These are phyloP conservation scores for Istiophorus platypterus DNA, from an alignment of 2,113 vertebrate genomes.

Conservation along the genomic window DNA sequence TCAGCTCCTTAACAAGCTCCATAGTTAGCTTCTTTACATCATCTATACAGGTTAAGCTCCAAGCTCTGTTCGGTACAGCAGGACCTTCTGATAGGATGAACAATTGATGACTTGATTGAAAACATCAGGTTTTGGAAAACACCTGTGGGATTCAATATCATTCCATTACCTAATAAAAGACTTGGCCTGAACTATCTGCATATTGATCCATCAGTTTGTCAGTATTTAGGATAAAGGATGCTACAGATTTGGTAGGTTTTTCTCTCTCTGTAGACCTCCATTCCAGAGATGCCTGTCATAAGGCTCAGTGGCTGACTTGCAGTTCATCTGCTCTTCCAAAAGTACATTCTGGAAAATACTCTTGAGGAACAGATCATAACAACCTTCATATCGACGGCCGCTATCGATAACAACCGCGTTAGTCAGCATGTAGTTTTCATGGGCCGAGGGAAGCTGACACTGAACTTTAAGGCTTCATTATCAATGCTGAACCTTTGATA, in stretches of 20 bases:
- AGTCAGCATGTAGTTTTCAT: constrained; percentile 47
- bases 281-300: constrained; percentile 75
- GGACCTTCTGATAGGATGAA: too few relatives aligned
- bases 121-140: constrained; percentile 4
- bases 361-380: constrained; percentile 58
- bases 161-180: neutral
- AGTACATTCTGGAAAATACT: constrained; percentile 67
- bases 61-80: too few relatives aligned
- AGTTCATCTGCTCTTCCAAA: constrained; percentile 73
- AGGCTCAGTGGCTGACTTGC: constrained; percentile 70
- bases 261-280: constrained; percentile 54
- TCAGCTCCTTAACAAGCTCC: neutral
- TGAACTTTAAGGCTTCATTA: constrained; percentile 59
- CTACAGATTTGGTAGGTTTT: constrained; percentile 8
- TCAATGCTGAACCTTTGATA: constrained; percentile 61
- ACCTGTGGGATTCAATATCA: constrained; percentile 14
- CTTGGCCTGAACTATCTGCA: neutral
- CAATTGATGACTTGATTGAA: too few relatives aligned
- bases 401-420: constrained; percentile 66
- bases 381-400: constrained; percentile 69
- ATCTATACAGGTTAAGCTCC: neutral
- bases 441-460: constrained; percentile 42
- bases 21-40: too few relatives aligned
- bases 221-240: constrained; percentile 15
- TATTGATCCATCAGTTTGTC: constrained; percentile 6